A percentile compares a stretch with the other conserved stretches of the same genome.
phyloP scores from a whole-genome alignment of 2,113 vertebrate species.

The Megaceryle maxima region DNA sequence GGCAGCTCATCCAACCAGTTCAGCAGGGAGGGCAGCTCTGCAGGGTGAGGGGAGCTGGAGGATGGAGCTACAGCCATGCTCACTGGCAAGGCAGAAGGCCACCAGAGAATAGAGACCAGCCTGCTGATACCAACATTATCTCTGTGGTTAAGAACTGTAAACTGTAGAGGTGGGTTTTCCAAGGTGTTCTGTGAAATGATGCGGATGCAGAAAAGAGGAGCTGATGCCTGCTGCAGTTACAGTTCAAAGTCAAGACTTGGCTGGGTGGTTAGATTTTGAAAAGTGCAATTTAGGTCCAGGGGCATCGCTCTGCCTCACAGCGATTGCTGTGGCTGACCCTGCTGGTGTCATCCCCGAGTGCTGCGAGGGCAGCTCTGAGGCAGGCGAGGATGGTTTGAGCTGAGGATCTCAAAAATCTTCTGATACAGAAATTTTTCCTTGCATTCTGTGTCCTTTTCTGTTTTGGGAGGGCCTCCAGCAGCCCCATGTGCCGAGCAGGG shows the following conservation, averaged over 20 bases:
- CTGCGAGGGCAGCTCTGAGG: fast-evolving
- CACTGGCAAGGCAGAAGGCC: background rate
- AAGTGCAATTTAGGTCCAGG: fast-evolving
- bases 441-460: background rate
- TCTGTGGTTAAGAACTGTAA: too few species aligned
- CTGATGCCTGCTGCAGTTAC: background rate
- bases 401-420: background rate
- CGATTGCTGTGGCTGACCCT: fast-evolving
- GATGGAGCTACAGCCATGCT: background rate
- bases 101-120: background rate
- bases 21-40: background rate
- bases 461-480: background rate
- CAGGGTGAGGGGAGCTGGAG: background rate
- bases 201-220: background rate
- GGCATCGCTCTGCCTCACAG: background rate
- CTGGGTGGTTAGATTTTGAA: fast-evolving
- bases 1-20: background rate
- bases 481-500: background rate
- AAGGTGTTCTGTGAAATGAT: background rate
- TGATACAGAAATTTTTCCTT: background rate
- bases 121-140: background rate
- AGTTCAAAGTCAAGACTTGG: background rate
- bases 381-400: fast-evolving
- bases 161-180: too few species aligned
- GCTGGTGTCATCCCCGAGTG: background rate